Evolutionary conservation across 2,888 invertebrate species (phyloP).

Genomic region (Lasioglossum vierecki): DNA sequence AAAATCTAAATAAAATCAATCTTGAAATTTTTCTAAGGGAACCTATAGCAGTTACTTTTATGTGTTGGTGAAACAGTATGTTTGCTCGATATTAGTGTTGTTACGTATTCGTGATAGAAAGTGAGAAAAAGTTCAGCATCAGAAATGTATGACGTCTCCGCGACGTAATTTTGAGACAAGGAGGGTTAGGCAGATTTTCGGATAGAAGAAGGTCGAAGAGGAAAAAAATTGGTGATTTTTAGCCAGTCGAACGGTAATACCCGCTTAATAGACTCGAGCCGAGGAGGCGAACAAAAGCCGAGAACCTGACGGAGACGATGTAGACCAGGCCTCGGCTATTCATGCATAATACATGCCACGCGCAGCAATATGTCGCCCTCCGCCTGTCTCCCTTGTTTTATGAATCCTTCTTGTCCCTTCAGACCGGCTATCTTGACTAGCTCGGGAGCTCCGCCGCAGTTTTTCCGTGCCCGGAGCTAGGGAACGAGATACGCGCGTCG

Average conservation of each 20-base stretch:
- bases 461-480: constrained; percentile 43
- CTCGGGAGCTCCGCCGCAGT: constrained; percentile 51
- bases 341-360: constrained; percentile 82
- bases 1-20: too few relatives aligned
- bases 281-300: constrained; percentile 26
- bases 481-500: constrained; percentile 41
- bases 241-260: constrained; percentile 2
- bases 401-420: constrained; percentile 76
- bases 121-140: too few relatives aligned
- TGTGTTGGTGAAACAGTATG: too few relatives aligned
- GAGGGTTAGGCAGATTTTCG: not conserved
- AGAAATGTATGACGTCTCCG: not conserved
- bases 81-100: too few relatives aligned
- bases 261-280: constrained; percentile 74
- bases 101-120: too few relatives aligned
- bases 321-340: constrained; percentile 68
- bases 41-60: too few relatives aligned
- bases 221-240: not conserved
- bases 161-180: not conserved
- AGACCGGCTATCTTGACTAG: constrained; percentile 51
- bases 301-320: constrained; percentile 49
- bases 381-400: constrained; percentile 75
- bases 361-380: constrained; percentile 81
- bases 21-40: too few relatives aligned
- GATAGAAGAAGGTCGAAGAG: not conserved